Percentiles rank a stretch among this genome's conserved stretches.
These are phyloP conservation scores for Lasiurus cinereus DNA, from an alignment of 2,113 vertebrate species.

Conservation along the genomic window DNA sequence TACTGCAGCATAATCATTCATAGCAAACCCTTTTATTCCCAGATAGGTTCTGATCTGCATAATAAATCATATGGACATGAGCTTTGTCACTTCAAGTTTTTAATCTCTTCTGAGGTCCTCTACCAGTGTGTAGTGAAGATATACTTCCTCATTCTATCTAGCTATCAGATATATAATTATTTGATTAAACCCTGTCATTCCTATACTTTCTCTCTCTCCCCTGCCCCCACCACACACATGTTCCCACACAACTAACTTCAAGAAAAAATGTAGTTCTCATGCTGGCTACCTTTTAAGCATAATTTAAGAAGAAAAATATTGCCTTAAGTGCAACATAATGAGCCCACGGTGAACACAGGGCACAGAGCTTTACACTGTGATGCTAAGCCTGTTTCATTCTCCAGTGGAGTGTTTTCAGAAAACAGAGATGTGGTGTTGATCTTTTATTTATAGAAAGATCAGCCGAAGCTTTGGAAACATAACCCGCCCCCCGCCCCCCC, in stretches of 20 bases:
- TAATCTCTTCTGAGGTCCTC: neutral
- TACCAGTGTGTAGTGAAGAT: neutral
- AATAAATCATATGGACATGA: conserved; percentile 31
- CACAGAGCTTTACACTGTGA: neutral
- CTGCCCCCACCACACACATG: too few relatives aligned
- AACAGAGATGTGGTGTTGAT: neutral
- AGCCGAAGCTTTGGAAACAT: neutral
- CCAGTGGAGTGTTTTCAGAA: neutral
- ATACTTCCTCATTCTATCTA: neutral
- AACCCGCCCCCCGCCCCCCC: too few relatives aligned
- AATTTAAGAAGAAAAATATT: conserved; percentile 22
- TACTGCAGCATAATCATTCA: neutral
- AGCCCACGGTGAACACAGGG: neutral
- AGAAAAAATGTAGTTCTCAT: neutral
- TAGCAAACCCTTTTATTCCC: neutral
- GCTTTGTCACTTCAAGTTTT: neutral
- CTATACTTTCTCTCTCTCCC: neutral
- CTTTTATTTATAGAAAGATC: conserved; percentile 47
- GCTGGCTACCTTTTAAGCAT: neutral
- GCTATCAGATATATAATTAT: neutral
- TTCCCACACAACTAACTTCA: neutral
- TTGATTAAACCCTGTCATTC: neutral
- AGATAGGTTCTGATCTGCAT: neutral
- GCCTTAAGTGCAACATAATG: neutral
- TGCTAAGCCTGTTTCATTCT: neutral